A percentile compares a stretch with the other conserved stretches of the same genome.
Conservation (phyloP, 1,140 invertebrate species). For the Lepidostoma basale region DNA sequence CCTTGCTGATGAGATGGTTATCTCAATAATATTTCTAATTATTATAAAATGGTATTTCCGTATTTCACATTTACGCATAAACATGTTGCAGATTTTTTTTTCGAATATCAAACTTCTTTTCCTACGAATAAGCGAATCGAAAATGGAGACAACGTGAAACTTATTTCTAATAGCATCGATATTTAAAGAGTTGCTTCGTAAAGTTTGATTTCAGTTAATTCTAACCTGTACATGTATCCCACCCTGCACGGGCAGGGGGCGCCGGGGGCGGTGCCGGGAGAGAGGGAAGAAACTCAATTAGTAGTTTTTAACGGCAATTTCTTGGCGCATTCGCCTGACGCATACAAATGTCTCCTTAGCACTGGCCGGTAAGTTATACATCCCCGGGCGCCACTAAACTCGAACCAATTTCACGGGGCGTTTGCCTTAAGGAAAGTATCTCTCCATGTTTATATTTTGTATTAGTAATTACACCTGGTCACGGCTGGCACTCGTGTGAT, state of each 20-base stretch:
- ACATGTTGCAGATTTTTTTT: too few species aligned
- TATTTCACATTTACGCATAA: too few species aligned
- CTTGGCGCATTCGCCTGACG: constrained; percentile 38
- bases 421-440: constrained; percentile 37
- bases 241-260: background rate
- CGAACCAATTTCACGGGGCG: constrained; percentile 44
- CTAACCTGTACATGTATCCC: too few species aligned
- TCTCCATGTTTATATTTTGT: constrained; percentile 34
- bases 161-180: too few species aligned
- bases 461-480: constrained; percentile 41
- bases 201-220: too few species aligned
- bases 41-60: too few species aligned
- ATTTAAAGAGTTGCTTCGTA: too few species aligned
- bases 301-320: constrained; percentile 47
- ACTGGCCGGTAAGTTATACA: constrained; percentile 39
- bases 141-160: too few species aligned
- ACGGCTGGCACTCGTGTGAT: constrained; percentile 5
- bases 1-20: too few species aligned
- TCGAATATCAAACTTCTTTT: too few species aligned
- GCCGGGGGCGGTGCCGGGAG: constrained; percentile 11
- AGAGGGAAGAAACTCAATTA: constrained; percentile 40
- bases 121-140: too few species aligned
- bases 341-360: constrained; percentile 40
- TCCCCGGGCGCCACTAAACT: constrained; percentile 42
- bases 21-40: too few species aligned